Percentiles rank a stretch among this genome's conserved stretches.
These are phyloP conservation scores for Cheilosia vernalis DNA, from an alignment of 2,888 invertebrate genomes.

Conservation along the genomic window DNA sequence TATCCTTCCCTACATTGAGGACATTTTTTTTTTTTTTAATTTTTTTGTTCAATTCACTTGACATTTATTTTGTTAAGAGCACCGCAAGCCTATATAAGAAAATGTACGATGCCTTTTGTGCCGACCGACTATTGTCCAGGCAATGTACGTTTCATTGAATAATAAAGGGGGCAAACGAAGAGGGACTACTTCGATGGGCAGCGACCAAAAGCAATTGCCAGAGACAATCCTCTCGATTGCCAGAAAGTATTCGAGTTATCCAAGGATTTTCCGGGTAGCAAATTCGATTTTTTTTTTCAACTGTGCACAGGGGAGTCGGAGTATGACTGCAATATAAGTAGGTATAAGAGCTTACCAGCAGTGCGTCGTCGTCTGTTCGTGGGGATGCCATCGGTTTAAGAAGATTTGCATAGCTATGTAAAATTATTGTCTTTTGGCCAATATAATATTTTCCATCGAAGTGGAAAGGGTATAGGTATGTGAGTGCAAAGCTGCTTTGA, in stretches of 20 bases:
- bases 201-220: neutral
- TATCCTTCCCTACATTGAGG: slow-evolving; percentile 44
- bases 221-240: slow-evolving; percentile 15
- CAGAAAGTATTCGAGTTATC: slow-evolving; percentile 2
- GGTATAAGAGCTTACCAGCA: neutral
- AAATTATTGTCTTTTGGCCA: neutral
- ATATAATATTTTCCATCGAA: neutral
- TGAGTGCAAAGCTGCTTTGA: neutral
- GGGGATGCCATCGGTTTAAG: slow-evolving; percentile 15
- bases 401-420: slow-evolving; percentile 40
- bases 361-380: neutral
- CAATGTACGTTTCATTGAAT: slow-evolving; percentile 66
- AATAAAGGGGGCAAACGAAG: slow-evolving; percentile 55
- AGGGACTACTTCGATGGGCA: neutral
- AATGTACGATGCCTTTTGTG: slow-evolving; percentile 14
- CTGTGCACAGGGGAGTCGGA: neutral
- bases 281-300: neutral
- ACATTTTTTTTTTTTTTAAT: slow-evolving; percentile 2
- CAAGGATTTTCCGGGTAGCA: slow-evolving; percentile 1
- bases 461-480: neutral
- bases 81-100: slow-evolving; percentile 42
- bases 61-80: slow-evolving; percentile 33
- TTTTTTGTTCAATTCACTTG: slow-evolving; percentile 46
- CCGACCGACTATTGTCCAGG: slow-evolving; percentile 47
- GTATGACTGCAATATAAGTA: neutral